Percentiles rank a stretch among this genome's conserved stretches.
phyloP scores from a whole-genome alignment of 2,888 invertebrate species.

The Plebejus argus region DNA sequence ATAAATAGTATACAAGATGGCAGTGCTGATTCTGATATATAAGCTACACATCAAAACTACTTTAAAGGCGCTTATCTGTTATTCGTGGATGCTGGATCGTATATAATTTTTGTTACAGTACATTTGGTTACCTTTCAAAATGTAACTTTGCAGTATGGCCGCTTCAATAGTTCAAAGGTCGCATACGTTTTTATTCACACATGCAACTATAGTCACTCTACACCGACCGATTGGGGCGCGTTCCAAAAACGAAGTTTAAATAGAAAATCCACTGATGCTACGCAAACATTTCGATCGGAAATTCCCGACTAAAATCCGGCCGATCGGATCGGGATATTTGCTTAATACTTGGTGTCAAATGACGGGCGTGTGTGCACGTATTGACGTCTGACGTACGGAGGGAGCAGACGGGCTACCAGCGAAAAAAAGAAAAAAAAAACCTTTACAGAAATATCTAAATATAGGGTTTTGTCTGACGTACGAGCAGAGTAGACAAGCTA shows the following conservation, averaged over 20 bases:
- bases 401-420: background rate
- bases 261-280: background rate
- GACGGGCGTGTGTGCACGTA: constrained; percentile 32
- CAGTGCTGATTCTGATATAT: too few relatives aligned
- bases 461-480: too few relatives aligned
- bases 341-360: constrained; percentile 35
- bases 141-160: background rate
- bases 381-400: background rate
- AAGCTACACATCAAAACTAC: too few relatives aligned
- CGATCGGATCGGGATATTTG: constrained; percentile 33
- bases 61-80: too few relatives aligned
- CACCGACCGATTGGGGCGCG: background rate
- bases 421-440: too few relatives aligned
- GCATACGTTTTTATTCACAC: background rate
- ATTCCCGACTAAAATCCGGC: constrained; percentile 25
- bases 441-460: too few relatives aligned
- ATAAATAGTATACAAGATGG: too few relatives aligned
- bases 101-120: too few relatives aligned
- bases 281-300: constrained; percentile 14
- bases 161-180: background rate
- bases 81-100: too few relatives aligned
- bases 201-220: background rate
- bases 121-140: too few relatives aligned
- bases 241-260: constrained; percentile 2
- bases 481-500: too few relatives aligned